These are phyloP conservation scores for Laspeyria flexula DNA, from an alignment of 2,888 invertebrate species.

Conservation along the genomic window DNA sequence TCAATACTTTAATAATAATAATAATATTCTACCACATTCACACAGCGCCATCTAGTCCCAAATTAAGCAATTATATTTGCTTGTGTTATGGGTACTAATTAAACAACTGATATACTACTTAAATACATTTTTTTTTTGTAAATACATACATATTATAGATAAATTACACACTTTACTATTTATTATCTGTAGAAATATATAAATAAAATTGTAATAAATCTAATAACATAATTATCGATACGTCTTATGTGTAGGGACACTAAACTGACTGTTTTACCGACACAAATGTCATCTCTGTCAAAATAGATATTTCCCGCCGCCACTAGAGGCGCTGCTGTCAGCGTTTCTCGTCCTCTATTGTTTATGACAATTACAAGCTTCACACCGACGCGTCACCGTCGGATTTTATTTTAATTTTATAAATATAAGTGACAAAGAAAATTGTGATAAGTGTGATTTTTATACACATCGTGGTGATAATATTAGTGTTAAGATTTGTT, in stretches of 20 bases:
- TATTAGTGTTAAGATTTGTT: conserved; percentile 84
- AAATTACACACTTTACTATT: too few relatives aligned
- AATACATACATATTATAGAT: too few relatives aligned
- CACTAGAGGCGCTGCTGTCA: conserved; percentile 50
- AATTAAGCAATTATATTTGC: too few relatives aligned
- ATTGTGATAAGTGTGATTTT: conserved; percentile 85
- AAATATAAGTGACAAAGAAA: conserved; percentile 80
- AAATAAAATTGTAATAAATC: too few relatives aligned
- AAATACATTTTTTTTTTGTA: too few relatives aligned
- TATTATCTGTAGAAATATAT: too few relatives aligned
- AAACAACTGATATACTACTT: too few relatives aligned
- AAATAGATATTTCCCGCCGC: conserved; percentile 23
- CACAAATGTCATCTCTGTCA: conserved; percentile 34
- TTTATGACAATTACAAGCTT: conserved; percentile 71
- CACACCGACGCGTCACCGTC: conserved; percentile 82
- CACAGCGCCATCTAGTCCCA: too few relatives aligned
- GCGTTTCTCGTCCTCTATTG: conserved; percentile 43
- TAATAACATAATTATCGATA: too few relatives aligned
- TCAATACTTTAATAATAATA: too few relatives aligned
- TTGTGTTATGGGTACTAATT: too few relatives aligned
- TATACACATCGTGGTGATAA: conserved; percentile 84
- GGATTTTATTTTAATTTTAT: conserved; percentile 80
- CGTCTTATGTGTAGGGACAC: conserved; percentile 12
- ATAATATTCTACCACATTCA: too few relatives aligned
- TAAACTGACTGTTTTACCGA: conserved; percentile 39